Conservation (phyloP, 2,888 invertebrate genomes). For the Caenorhabditis sp. region DNA sequence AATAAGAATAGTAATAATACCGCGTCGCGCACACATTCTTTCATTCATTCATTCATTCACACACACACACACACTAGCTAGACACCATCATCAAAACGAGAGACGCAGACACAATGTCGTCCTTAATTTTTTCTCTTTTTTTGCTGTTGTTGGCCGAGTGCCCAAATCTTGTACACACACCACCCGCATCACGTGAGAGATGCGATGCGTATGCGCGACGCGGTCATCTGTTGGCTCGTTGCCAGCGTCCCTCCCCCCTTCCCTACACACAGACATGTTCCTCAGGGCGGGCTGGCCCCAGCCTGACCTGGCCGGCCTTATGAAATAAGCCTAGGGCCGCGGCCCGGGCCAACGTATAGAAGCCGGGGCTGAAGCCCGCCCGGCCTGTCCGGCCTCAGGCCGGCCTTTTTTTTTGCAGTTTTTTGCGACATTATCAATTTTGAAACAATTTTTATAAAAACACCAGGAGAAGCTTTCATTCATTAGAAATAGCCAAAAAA, state of each 20-base stretch:
- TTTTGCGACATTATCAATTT: too few species aligned
- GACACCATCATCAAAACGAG: not conserved
- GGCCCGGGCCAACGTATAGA: too few species aligned
- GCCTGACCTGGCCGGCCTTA: too few species aligned
- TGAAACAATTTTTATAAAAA: too few species aligned
- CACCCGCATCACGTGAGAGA: not conserved
- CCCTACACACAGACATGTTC: too few species aligned
- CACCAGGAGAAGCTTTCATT: too few species aligned
- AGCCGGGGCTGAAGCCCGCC: too few species aligned
- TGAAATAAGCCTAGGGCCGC: too few species aligned
- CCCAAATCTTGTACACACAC: conserved; percentile 1
- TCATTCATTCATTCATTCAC: not conserved
- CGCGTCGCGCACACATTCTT: not conserved
- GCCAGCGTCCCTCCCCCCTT: not conserved
- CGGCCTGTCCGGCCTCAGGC: too few species aligned
- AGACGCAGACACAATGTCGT: not conserved
- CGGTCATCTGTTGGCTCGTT: not conserved
- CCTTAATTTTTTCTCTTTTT: conserved; percentile 1
- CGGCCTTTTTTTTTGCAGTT: too few species aligned
- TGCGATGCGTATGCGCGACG: not conserved
- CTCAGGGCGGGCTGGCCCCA: too few species aligned
- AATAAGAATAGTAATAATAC: conserved; percentile 1
- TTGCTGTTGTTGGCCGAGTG: not conserved
- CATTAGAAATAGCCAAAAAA: too few species aligned
- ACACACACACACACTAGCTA: not conserved